phyloP scores from a whole-genome alignment of 2,888 invertebrate species.

The Abrostola tripartita region DNA sequence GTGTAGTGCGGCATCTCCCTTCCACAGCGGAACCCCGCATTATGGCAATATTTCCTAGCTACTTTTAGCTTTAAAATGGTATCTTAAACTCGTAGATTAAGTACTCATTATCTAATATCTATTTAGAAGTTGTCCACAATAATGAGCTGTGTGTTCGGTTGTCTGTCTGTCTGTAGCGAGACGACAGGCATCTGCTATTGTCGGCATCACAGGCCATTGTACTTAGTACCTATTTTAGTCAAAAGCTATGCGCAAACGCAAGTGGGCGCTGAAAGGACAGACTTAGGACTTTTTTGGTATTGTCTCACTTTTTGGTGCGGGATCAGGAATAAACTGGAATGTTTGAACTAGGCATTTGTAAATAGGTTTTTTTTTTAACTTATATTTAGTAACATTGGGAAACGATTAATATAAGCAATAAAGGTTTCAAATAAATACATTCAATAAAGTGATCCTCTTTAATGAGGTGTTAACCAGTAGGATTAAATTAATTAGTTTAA shows the following conservation, averaged over 20 bases:
- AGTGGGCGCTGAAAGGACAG: conserved; percentile 18
- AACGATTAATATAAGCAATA: too few species aligned
- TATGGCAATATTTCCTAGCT: too few species aligned
- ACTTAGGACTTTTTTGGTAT: conserved; percentile 37
- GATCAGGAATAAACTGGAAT: conserved; percentile 25
- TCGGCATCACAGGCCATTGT: conserved; percentile 49
- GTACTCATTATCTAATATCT: neutral
- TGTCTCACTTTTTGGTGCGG: conserved; percentile 29
- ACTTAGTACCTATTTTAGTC: conserved; percentile 54
- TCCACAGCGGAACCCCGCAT: too few species aligned
- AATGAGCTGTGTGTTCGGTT: neutral
- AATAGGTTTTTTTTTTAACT: neutral
- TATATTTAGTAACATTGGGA: neutral
- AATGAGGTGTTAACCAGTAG: too few species aligned
- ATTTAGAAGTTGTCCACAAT: neutral
- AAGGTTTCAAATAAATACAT: too few species aligned
- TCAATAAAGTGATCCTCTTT: too few species aligned
- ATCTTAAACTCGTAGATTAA: neutral
- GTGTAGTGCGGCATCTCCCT: too few species aligned
- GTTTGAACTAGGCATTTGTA: conserved; percentile 18
- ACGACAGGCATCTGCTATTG: conserved; percentile 38
- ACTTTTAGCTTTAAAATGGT: too few species aligned
- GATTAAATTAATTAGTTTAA: too few species aligned
- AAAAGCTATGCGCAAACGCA: conserved; percentile 45
- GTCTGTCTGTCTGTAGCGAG: conserved; percentile 16